Evolutionary conservation across 2,797 vertebrate genomes (phyloP).

Genomic region (Emys orbicularis): DNA sequence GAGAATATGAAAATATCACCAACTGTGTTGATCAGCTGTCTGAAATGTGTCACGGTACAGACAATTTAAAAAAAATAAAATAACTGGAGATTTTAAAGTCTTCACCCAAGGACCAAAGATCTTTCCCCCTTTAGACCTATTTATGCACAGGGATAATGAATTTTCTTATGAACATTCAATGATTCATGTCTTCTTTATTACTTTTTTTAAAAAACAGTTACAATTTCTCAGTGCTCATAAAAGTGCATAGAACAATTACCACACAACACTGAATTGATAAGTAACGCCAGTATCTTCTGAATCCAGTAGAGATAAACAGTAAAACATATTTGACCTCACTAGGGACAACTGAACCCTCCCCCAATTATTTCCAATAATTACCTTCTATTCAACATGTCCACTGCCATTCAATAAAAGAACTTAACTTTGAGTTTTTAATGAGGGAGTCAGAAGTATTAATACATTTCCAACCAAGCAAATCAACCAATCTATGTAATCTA

Average conservation of each 20-base stretch:
- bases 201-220: background rate
- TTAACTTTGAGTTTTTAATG: background rate
- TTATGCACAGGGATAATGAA: background rate
- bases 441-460: background rate
- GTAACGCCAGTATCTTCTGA: background rate
- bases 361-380: background rate
- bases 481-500: background rate
- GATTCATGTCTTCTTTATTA: background rate
- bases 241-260: background rate
- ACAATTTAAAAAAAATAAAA: no score
- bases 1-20: background rate
- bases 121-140: background rate
- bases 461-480: background rate
- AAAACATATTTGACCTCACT: background rate
- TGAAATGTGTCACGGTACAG: background rate
- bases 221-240: background rate
- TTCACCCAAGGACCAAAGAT: background rate
- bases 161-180: background rate
- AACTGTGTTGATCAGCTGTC: background rate
- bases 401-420: background rate
- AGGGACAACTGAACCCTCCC: background rate
- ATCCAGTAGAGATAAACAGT: background rate
- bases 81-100: background rate
- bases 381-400: background rate
- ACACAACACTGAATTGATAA: background rate